Percentiles rank a stretch among this genome's conserved stretches.
Evolutionary conservation across 1,140 invertebrate species (phyloP).

Genomic region (Diabrotica virgifera): DNA sequence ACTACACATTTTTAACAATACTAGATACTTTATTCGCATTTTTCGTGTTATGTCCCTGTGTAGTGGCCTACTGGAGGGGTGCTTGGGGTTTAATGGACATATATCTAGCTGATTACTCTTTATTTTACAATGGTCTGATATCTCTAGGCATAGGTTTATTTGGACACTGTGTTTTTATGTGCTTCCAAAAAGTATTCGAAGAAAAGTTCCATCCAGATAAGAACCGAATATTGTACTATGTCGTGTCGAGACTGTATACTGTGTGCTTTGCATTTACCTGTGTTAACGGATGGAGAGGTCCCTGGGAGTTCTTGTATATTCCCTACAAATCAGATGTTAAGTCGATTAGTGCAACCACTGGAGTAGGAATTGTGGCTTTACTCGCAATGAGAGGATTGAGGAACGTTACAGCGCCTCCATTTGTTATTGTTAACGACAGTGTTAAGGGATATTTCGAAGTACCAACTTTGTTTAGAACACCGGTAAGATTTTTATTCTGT

Average conservation of each 20-base stretch:
- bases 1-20: conserved; percentile 61
- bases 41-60: conserved; percentile 69
- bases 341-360: conserved; percentile 59
- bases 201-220: conserved; percentile 63
- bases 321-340: conserved; percentile 59
- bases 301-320: conserved; percentile 72
- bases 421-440: conserved; percentile 69
- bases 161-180: conserved; percentile 65
- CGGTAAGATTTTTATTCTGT: too few species aligned
- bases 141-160: conserved; percentile 66
- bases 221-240: conserved; percentile 65
- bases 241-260: conserved; percentile 72
- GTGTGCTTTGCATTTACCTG: conserved; percentile 71
- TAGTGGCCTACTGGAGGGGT: conserved; percentile 82
- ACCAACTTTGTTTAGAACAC: conserved; percentile 72
- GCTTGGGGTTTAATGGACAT: conserved; percentile 77
- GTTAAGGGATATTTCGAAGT: conserved; percentile 76
- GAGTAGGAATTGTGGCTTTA: conserved; percentile 63
- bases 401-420: conserved; percentile 79
- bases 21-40: conserved; percentile 71
- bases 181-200: conserved; percentile 63
- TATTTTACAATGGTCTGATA: conserved; percentile 58
- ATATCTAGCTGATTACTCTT: conserved; percentile 62
- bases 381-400: conserved; percentile 64
- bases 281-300: conserved; percentile 81